These are phyloP conservation scores for Xiphophorus maculatus DNA, from an alignment of 2,113 vertebrate species.

Conservation along the genomic window DNA sequence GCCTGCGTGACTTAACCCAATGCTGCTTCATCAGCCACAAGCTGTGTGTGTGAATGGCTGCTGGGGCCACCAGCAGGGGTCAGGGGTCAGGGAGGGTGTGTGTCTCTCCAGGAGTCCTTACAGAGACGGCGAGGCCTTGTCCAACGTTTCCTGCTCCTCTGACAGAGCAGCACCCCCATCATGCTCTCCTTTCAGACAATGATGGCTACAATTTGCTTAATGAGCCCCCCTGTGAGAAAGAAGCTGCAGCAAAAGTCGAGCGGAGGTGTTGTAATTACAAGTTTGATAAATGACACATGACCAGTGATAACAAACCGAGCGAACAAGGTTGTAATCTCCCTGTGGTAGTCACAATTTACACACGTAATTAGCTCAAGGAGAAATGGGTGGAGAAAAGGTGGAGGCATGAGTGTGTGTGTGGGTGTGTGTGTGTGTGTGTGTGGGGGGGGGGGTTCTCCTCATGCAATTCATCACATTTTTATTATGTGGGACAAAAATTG, in stretches of 20 bases:
- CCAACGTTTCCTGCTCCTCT: neutral
- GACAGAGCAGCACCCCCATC: conserved; percentile 27
- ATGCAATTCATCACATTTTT: neutral
- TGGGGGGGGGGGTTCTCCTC: neutral
- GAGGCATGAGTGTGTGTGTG: neutral
- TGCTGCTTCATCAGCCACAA: conserved; percentile 52
- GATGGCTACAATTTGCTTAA: conserved; percentile 32
- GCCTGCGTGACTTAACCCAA: conserved; percentile 37
- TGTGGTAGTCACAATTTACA: conserved; percentile 54
- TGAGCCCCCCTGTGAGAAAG: conserved; percentile 37
- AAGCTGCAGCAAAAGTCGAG: conserved; percentile 17
- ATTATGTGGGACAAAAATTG: neutral
- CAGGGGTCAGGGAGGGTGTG: neutral
- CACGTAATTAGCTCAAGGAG: conserved; percentile 56
- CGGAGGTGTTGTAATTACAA: conserved; percentile 61
- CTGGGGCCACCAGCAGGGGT: conserved; percentile 23
- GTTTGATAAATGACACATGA: conserved; percentile 59
- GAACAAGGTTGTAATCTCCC: conserved; percentile 45
- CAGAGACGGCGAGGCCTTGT: conserved; percentile 11
- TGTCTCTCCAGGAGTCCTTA: conserved; percentile 17
- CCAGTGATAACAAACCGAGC: conserved; percentile 53
- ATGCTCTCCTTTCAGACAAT: conserved; percentile 1
- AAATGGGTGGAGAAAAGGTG: conserved; percentile 5
- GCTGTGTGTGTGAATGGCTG: conserved; percentile 50
- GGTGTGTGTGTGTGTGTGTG: too few relatives aligned